Evolutionary conservation across 2,888 invertebrate genomes (phyloP).

Genomic region (Dryocosmus kuriphilus): DNA sequence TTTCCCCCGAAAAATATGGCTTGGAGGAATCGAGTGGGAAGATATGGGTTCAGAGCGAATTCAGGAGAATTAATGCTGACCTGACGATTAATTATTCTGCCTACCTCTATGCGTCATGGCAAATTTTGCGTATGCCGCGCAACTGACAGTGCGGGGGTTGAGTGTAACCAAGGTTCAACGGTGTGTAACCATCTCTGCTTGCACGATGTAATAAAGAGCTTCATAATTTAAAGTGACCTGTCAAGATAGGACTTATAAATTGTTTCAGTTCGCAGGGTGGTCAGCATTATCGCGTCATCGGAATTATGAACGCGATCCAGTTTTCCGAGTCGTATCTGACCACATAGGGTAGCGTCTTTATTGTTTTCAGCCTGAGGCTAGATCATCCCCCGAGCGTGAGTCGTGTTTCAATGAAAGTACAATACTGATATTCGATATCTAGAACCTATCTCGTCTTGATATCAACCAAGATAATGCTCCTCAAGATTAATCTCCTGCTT

Average conservation of each 20-base stretch:
- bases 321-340: neutral
- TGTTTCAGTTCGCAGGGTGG: slow-evolving; percentile 67
- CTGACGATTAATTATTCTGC: slow-evolving; percentile 15
- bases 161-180: neutral
- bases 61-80: neutral
- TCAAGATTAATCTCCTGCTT: too few relatives aligned
- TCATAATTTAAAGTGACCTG: slow-evolving; percentile 33
- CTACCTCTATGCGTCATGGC: neutral
- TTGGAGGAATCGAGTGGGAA: neutral
- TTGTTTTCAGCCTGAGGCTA: slow-evolving; percentile 64
- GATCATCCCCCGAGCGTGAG: slow-evolving; percentile 64
- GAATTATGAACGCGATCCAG: slow-evolving; percentile 64
- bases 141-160: neutral
- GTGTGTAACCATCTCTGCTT: neutral
- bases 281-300: slow-evolving; percentile 72
- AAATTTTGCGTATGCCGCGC: slow-evolving; percentile 14
- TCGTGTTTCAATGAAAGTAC: slow-evolving; percentile 59
- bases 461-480: too few relatives aligned
- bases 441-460: neutral
- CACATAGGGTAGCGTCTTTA: slow-evolving; percentile 59
- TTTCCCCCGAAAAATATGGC: neutral
- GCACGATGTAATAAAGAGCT: slow-evolving; percentile 35
- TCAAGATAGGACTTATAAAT: slow-evolving; percentile 58
- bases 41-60: neutral
- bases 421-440: neutral